These are phyloP conservation scores for Drosophila nikananu DNA, from an alignment of 1,140 invertebrate species.

Conservation along the genomic window DNA sequence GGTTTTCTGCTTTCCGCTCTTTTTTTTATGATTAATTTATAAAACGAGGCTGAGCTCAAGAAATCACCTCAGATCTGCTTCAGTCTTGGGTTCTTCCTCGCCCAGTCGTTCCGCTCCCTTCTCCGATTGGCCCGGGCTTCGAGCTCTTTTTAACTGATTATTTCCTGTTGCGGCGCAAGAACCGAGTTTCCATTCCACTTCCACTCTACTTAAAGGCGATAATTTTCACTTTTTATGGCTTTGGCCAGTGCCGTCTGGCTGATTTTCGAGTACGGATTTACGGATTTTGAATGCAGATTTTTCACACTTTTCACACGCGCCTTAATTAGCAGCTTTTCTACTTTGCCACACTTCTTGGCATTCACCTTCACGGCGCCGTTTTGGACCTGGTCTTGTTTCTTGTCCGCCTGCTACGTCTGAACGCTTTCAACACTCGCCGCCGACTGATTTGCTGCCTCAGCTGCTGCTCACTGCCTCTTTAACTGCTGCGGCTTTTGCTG, in stretches of 20 bases:
- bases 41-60: slow-evolving; percentile 52
- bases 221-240: slow-evolving; percentile 76
- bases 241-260: slow-evolving; percentile 31
- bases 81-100: slow-evolving; percentile 27
- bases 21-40: slow-evolving; percentile 74
- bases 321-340: slow-evolving; percentile 65
- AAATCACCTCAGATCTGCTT: slow-evolving; percentile 66
- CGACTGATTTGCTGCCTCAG: slow-evolving; percentile 64
- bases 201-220: slow-evolving; percentile 55
- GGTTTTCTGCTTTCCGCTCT: slow-evolving; percentile 22
- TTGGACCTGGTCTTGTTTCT: slow-evolving; percentile 21
- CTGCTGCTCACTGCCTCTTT: slow-evolving; percentile 40
- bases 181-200: slow-evolving; percentile 50
- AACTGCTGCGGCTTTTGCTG: slow-evolving; percentile 21
- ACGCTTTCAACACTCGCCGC: slow-evolving; percentile 82
- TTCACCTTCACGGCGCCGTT: slow-evolving; percentile 17
- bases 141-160: slow-evolving; percentile 21
- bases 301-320: slow-evolving; percentile 76
- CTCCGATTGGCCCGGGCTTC: background rate
- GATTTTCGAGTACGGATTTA: slow-evolving; percentile 25
- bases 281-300: slow-evolving; percentile 54
- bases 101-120: slow-evolving; percentile 19
- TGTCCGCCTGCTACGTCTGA: slow-evolving; percentile 68
- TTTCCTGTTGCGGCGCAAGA: slow-evolving; percentile 55
- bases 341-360: slow-evolving; percentile 57